Base-by-base conservation (phyloP, 2,888 invertebrate genomes). In the Drosophila recens region DNA sequence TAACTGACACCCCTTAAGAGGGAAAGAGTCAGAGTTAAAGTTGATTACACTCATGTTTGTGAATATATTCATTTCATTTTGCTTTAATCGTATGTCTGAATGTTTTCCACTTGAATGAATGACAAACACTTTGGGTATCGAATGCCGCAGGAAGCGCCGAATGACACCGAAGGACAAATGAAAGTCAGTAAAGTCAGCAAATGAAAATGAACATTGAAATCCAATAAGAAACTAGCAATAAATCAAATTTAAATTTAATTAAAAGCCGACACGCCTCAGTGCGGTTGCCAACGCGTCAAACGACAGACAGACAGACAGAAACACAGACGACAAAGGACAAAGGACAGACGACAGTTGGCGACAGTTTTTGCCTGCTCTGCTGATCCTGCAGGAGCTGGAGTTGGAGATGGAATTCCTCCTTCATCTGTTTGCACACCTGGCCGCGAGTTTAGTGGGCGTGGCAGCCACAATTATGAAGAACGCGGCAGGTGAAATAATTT, bases 181-280 rank as follows among this genome's bases (percentile, higher is more conserved):
- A 80, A 87, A 78, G 87, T 82, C 82, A 62, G 38, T 33, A 17
- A 38, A 38, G 38, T 23, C 23, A 23, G 75, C 74, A 5, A 27
- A 27, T 27, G 27, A 27, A 69, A 69, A 69, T 73, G 79, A 42
- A 53, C 64, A 67, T 72, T 58, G 75, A 66, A 65, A 67, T 68
- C 67, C 68, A 75, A 79, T 69, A 72, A 75, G 73, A 72, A 79
- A 75, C 67, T 69, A 67, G 76, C 66, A 82, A 82, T 87, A 82
- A 82, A 87, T 82, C 82, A 82, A 82, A 79, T 87, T 76, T 67
- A 72, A 82, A 82, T 82, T 82, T 87, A 82, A 82, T 87, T 82
- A 87, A 87, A 82, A 79, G 73, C 51, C 75, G 53, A 68, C 67
- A 79, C 49, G 71, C 65, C 63, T 70, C 48, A 23, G 23, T 58